A percentile compares a stretch with the other conserved stretches of the same genome.
Evolutionary conservation across 92 coral and sea anemone genomes (phyloP).

Genomic region (Anthopleura xanthogrammica): DNA sequence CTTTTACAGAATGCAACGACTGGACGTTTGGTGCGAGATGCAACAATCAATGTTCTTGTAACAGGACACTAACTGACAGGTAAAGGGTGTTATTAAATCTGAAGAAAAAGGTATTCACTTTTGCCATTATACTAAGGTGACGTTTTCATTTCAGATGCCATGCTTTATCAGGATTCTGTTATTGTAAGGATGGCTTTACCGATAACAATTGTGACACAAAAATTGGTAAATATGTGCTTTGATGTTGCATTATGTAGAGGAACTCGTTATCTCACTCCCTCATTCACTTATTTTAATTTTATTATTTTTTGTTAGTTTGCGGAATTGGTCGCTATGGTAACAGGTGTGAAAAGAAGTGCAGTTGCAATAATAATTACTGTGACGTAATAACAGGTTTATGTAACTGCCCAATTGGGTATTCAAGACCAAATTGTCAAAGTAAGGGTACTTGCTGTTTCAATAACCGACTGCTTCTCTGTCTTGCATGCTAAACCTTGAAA

Average conservation of each 20-base stretch:
- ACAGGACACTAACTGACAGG: slow-evolving; percentile 66
- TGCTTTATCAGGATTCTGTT: slow-evolving; percentile 59
- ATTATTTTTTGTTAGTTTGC: too few relatives aligned
- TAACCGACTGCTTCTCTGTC: too few relatives aligned
- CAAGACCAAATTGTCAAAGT: too few relatives aligned
- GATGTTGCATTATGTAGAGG: too few relatives aligned
- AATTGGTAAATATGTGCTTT: slow-evolving; percentile 30
- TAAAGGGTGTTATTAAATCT: background rate
- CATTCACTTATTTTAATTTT: background rate
- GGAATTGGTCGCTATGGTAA: too few relatives aligned
- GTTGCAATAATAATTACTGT: too few relatives aligned
- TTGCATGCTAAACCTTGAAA: too few relatives aligned
- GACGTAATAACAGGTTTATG: too few relatives aligned
- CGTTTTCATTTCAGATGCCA: slow-evolving; percentile 52
- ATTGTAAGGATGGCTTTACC: slow-evolving; percentile 62
- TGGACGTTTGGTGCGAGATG: slow-evolving; percentile 73
- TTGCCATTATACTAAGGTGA: background rate
- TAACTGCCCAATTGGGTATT: too few relatives aligned
- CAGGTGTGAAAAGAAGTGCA: too few relatives aligned
- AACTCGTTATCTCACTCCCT: background rate
- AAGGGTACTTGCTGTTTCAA: too few relatives aligned
- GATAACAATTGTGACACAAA: slow-evolving; percentile 46
- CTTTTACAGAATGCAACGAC: slow-evolving; percentile 50
- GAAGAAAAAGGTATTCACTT: background rate
- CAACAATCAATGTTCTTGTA: slow-evolving; percentile 55